Conservation (phyloP, 2,113 vertebrate genomes). For the Lepus europaeus region DNA sequence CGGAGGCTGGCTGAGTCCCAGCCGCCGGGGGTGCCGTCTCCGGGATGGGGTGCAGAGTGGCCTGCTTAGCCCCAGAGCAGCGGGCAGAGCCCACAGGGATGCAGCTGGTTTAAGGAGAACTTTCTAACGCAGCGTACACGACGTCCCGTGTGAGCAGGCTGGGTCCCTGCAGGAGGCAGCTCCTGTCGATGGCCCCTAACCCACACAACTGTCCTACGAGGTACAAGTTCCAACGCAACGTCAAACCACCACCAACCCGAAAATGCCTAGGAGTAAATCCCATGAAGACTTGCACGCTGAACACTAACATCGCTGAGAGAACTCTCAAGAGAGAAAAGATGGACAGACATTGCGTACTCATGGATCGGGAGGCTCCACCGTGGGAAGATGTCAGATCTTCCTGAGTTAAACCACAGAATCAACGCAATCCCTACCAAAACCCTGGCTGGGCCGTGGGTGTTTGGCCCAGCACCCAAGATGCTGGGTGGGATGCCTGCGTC, state of each 20-base stretch:
- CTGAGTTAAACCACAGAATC: neutral
- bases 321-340: neutral
- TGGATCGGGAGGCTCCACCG: neutral
- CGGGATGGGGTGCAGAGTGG: neutral
- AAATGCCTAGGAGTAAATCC: constrained; percentile 1
- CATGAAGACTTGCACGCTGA: neutral
- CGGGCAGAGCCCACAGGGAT: neutral
- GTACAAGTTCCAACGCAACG: neutral
- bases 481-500: no score
- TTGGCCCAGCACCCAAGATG: no score
- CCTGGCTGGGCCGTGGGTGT: neutral
- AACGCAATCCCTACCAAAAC: neutral
- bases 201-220: neutral
- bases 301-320: neutral
- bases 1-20: neutral
- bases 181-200: neutral
- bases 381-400: neutral
- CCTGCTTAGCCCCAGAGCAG: neutral
- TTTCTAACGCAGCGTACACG: neutral
- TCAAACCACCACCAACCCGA: neutral
- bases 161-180: neutral
- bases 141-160: no score
- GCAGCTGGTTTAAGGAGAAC: neutral
- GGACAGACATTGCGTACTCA: neutral
- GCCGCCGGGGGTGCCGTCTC: neutral